Percentiles rank a stretch among this genome's conserved stretches.
Conservation (phyloP, 2,113 vertebrate genomes). For the Indri indri region DNA sequence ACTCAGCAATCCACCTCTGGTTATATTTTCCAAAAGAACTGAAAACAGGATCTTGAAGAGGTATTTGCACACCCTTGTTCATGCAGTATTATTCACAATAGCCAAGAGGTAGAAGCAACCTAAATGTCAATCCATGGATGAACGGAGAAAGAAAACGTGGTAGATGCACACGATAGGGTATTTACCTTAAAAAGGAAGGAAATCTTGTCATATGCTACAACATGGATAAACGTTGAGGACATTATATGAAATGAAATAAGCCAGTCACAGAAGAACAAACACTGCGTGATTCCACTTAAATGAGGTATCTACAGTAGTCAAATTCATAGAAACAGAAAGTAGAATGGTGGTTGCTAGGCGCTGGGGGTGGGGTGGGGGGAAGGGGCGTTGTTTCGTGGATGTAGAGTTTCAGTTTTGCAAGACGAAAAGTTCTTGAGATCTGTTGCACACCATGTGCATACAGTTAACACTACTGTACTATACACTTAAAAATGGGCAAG, state of each 20-base stretch:
- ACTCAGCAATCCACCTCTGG: neutral
- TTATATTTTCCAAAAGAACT: neutral
- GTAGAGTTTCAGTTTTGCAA: neutral
- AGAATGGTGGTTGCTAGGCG: too few species aligned
- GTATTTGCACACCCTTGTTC: neutral
- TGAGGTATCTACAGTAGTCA: neutral
- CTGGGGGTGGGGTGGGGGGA: too few species aligned
- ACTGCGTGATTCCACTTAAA: rapidly evolving
- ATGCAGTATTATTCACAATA: neutral
- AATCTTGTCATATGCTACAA: too few species aligned
- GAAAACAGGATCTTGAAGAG: neutral
- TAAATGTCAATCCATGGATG: neutral
- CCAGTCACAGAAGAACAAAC: neutral
- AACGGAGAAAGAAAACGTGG: neutral
- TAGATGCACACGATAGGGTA: neutral
- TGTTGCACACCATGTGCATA: rapidly evolving
- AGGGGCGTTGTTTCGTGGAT: neutral
- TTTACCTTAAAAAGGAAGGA: neutral
- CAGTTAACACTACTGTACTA: rapidly evolving
- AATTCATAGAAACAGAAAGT: neutral
- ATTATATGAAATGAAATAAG: neutral
- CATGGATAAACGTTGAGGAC: neutral
- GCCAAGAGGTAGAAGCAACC: neutral
- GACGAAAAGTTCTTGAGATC: neutral
- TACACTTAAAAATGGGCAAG: neutral